Conservation (phyloP, 2,113 vertebrate species). For the Embiotoca jacksoni region DNA sequence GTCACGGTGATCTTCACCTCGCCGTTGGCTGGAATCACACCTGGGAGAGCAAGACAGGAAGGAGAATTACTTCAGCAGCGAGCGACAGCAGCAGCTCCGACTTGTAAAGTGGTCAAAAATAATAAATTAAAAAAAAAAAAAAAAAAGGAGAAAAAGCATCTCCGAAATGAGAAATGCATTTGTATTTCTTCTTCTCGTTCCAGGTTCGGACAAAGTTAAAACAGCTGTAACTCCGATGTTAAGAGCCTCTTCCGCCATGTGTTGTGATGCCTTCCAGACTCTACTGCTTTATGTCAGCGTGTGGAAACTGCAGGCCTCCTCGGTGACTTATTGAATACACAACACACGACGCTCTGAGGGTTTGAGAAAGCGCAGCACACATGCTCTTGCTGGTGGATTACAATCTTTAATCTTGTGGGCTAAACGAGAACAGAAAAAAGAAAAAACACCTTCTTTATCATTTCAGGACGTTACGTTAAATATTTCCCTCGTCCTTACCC, state of each 20-base stretch:
- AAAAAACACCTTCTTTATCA: neutral
- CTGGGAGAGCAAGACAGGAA: constrained; percentile 71
- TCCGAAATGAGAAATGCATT: constrained; percentile 43
- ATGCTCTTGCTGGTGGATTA: neutral
- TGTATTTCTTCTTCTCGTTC: constrained; percentile 28
- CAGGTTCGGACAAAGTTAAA: constrained; percentile 16
- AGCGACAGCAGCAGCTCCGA: no score
- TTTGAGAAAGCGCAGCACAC: constrained; percentile 54
- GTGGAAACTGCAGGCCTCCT: constrained; percentile 54
- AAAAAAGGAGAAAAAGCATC: neutral
- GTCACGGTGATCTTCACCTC: constrained; percentile 83
- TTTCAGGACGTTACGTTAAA: neutral
- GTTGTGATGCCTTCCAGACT: constrained; percentile 69
- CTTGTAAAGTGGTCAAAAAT: neutral
- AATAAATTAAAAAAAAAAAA: neutral
- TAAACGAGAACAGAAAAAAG: neutral
- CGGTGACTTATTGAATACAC: constrained; percentile 48
- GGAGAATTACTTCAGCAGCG: no score
- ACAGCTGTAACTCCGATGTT: constrained; percentile 25
- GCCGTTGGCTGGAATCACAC: constrained; percentile 90
- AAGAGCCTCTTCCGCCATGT: constrained; percentile 50
- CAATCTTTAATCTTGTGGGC: neutral
- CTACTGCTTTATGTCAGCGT: constrained; percentile 36
- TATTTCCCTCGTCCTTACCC: constrained; percentile 81
- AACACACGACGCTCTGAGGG: neutral